Conservation (phyloP, 1,140 invertebrate genomes). For the Nephila pilipes region DNA sequence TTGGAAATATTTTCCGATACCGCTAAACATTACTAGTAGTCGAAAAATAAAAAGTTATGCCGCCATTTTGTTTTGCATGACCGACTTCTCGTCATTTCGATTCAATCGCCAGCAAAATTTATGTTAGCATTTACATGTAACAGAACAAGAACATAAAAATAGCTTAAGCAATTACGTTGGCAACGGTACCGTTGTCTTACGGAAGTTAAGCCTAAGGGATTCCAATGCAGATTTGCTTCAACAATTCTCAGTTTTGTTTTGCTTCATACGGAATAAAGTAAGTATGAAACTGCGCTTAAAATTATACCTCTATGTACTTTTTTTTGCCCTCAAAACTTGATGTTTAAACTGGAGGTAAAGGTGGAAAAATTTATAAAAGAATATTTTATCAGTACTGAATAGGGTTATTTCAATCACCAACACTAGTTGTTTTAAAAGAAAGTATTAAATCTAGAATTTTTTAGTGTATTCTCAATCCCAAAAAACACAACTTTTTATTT, state of each 20-base stretch:
- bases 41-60: background rate
- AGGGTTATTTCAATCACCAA: too few species aligned
- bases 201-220: background rate
- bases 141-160: slow-evolving; percentile 34
- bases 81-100: slow-evolving; percentile 8
- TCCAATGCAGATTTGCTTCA: background rate
- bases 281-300: background rate
- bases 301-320: background rate
- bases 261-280: background rate
- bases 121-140: slow-evolving; percentile 25
- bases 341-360: too few species aligned
- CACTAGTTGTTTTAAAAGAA: too few species aligned
- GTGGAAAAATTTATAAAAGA: too few species aligned
- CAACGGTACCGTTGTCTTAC: slow-evolving; percentile 11
- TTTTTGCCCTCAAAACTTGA: too few species aligned
- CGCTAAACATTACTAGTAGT: background rate
- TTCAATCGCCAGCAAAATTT: slow-evolving; percentile 23
- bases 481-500: too few species aligned
- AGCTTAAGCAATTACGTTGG: slow-evolving; percentile 1
- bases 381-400: too few species aligned
- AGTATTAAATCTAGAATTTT: too few species aligned
- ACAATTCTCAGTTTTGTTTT: background rate
- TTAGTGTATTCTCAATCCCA: too few species aligned
- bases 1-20: background rate
- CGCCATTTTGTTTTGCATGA: slow-evolving; percentile 30